Conservation (phyloP, 2,797 vertebrate species). For the Lateolabrax maculatus region DNA sequence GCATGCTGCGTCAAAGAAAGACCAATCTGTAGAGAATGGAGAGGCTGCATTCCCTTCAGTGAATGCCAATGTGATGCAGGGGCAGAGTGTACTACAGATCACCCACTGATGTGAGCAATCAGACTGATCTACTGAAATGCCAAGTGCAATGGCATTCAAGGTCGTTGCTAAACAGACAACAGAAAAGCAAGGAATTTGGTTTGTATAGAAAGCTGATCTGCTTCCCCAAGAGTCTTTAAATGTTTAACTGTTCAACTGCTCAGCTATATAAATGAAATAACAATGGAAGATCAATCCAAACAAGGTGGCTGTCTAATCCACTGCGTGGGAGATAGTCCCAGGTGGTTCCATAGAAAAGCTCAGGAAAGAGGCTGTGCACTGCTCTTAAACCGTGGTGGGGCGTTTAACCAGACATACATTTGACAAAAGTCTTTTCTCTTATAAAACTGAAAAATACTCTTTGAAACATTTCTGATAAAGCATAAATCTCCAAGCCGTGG, state of each 20-base stretch:
- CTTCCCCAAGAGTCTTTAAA: not conserved
- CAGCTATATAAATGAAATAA: not conserved
- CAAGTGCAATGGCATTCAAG: conserved; percentile 43
- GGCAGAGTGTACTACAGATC: conserved; percentile 47
- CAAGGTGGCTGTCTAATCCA: not conserved
- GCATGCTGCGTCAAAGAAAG: conserved; percentile 25
- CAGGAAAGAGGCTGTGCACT: not conserved
- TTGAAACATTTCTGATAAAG: not conserved
- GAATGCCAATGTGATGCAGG: conserved; percentile 36
- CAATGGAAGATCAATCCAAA: not conserved
- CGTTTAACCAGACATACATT: not conserved
- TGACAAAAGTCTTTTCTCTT: not conserved
- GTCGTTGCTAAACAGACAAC: conserved; percentile 14
- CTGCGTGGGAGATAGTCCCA: too few relatives aligned
- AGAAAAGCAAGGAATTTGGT: conserved; percentile 4
- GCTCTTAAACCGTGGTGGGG: not conserved
- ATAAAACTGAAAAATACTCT: not conserved
- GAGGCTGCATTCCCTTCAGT: conserved; percentile 14
- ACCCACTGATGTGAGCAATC: conserved; percentile 50
- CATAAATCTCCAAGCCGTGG: not conserved
- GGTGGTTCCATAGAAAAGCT: too few relatives aligned
- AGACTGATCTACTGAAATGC: conserved; percentile 65
- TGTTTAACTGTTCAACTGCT: not conserved
- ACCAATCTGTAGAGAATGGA: conserved; percentile 22
- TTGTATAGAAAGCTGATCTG: conserved; percentile 13